Evolutionary conservation across 1,140 invertebrate genomes (phyloP).

Genomic region (Oreohelix idahoensis): DNA sequence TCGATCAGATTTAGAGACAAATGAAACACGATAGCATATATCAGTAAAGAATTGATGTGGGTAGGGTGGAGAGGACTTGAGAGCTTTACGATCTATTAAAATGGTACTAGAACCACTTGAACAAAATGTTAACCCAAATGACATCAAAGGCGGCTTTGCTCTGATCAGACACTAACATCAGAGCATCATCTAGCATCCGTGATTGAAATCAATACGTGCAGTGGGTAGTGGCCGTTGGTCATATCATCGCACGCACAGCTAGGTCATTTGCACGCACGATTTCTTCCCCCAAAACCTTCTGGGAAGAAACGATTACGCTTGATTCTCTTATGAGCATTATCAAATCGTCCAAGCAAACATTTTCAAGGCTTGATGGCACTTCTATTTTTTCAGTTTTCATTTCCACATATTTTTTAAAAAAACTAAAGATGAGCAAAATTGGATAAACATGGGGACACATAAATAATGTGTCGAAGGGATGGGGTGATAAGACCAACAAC

Average conservation of each 20-base stretch:
- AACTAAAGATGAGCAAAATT: background rate
- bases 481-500: no score
- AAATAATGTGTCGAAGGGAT: no score
- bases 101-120: background rate
- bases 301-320: background rate
- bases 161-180: background rate
- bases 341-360: constrained; percentile 4
- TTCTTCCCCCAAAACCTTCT: background rate
- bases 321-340: constrained; percentile 26
- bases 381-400: background rate
- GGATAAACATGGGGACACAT: background rate
- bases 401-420: background rate
- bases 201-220: constrained; percentile 17
- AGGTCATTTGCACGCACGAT: constrained; percentile 21
- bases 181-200: background rate
- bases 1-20: no score
- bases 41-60: no score
- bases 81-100: no score
- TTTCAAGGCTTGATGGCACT: background rate
- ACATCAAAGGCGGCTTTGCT: background rate
- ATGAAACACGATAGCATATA: no score
- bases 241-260: constrained; percentile 6
- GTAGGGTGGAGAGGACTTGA: no score
- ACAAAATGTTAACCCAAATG: background rate
- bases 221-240: background rate